Conservation (phyloP, 2,888 invertebrate species). For the Petrolisthes cinctipes region DNA sequence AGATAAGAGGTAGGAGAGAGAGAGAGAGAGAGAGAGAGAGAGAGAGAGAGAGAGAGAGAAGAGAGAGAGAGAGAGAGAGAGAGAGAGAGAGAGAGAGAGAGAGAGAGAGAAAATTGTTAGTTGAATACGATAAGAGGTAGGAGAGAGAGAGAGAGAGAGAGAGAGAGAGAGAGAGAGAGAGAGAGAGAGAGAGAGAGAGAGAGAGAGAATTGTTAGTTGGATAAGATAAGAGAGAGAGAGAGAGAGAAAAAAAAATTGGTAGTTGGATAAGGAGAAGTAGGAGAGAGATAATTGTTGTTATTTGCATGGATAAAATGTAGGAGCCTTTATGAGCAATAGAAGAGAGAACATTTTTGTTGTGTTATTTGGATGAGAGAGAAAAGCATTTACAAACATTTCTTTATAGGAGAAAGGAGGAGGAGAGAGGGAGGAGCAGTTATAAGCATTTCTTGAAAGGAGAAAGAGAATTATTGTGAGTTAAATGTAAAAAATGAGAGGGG, state of each 20-base stretch:
- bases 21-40: constrained; percentile 2
- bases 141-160: constrained; percentile 5
- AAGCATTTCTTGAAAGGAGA: not conserved
- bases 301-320: not conserved
- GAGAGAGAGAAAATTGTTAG: not conserved
- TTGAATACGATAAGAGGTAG: not conserved
- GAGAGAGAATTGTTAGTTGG: not conserved
- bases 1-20: not conserved
- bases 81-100: constrained; percentile 11
- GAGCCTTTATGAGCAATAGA: not conserved
- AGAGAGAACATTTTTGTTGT: not conserved
- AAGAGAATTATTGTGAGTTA: too few relatives aligned
- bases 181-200: constrained; percentile 4
- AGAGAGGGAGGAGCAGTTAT: not conserved
- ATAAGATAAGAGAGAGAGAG: not conserved
- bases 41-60: constrained; percentile 7
- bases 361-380: not conserved
- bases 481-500: too few relatives aligned
- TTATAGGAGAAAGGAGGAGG: not conserved
- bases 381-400: too few relatives aligned
- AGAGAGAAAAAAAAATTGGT: not conserved
- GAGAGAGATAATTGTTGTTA: not conserved
- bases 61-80: constrained; percentile 7
- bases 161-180: not conserved
- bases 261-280: not conserved